A percentile compares a stretch with the other conserved stretches of the same genome.
Conservation (phyloP, 2,797 vertebrate species). For the Hippoglossus hippoglossus region DNA sequence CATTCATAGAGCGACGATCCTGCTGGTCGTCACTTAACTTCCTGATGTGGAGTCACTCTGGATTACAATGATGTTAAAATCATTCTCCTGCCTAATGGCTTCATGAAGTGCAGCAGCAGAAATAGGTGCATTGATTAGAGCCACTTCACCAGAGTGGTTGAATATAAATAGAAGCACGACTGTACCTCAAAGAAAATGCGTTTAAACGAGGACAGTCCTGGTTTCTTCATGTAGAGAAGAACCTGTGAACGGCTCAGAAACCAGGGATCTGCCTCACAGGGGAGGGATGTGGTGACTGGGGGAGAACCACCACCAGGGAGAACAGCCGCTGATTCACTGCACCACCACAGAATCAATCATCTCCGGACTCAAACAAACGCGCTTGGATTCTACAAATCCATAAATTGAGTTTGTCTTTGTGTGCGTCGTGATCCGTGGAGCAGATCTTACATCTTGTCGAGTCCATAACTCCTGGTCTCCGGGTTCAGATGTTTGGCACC, state of each 20-base stretch:
- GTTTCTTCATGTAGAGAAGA: too few relatives aligned
- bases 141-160: background rate
- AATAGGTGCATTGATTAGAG: slow-evolving; percentile 10
- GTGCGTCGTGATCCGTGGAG: slow-evolving; percentile 40
- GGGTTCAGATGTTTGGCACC: slow-evolving; percentile 10
- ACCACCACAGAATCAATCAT: slow-evolving; percentile 48
- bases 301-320: background rate
- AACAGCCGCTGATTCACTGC: slow-evolving; percentile 26
- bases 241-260: background rate
- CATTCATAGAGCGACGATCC: background rate
- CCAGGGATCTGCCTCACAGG: slow-evolving; percentile 14
- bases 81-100: background rate
- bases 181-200: too few relatives aligned
- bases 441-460: slow-evolving; percentile 29
- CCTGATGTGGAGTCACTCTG: too few relatives aligned
- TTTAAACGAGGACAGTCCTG: too few relatives aligned
- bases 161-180: too few relatives aligned
- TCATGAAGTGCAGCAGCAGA: background rate
- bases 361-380: slow-evolving; percentile 32
- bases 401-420: slow-evolving; percentile 46
- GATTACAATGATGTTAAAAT: background rate
- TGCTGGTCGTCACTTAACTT: background rate
- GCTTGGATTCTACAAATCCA: slow-evolving; percentile 28
- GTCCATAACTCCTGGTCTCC: slow-evolving; percentile 23
- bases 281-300: slow-evolving; percentile 14